These are phyloP conservation scores for Synergus laeviventris DNA, from an alignment of 2,888 invertebrate species.

Conservation along the genomic window DNA sequence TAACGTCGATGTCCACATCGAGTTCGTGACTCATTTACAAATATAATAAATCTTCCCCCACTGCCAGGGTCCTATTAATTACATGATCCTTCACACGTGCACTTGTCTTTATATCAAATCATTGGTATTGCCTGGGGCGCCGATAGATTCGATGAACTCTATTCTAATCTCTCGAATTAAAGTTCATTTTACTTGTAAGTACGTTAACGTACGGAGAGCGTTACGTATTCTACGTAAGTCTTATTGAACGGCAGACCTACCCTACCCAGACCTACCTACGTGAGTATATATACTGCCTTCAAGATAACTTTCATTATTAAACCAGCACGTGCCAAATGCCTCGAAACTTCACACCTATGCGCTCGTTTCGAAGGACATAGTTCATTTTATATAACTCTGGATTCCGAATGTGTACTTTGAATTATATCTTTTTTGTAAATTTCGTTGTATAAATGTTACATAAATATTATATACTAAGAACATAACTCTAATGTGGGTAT, in stretches of 20 bases:
- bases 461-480: not conserved
- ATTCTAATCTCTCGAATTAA: not conserved
- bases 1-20: not conserved
- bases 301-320: not conserved
- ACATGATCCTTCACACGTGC: not conserved
- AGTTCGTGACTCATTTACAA: not conserved
- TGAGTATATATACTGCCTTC: not conserved
- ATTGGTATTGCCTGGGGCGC: not conserved
- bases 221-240: not conserved
- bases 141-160: not conserved
- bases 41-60: not conserved
- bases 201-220: not conserved
- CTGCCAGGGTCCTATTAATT: not conserved
- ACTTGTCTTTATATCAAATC: not conserved
- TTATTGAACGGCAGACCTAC: not conserved
- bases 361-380: not conserved
- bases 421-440: not conserved
- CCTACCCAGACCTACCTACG: too few species aligned
- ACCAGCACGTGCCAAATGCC: constrained; percentile 4
- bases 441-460: not conserved
- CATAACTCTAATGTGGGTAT: not conserved
- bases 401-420: not conserved
- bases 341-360: not conserved
- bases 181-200: not conserved
- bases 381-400: not conserved